Percentiles rank a stretch among this genome's conserved stretches.
Conservation (phyloP, 53 echinoderm and acorn worm species). For the Crossaster papposus region DNA sequence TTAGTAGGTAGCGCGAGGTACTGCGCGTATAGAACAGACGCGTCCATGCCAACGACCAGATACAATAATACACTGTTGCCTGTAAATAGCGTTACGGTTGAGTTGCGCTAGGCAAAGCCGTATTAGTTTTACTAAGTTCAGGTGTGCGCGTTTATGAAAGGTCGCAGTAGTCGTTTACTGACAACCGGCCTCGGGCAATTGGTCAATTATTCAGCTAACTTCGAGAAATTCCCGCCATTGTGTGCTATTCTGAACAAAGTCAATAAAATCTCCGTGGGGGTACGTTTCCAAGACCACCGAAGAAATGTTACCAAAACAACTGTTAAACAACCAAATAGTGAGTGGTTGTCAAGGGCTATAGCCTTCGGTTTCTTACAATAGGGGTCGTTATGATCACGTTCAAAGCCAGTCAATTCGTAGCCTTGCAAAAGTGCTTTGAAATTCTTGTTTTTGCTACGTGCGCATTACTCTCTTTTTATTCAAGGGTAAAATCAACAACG, state of each 20-base stretch:
- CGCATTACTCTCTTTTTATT: too few species aligned
- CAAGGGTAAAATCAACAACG: too few species aligned
- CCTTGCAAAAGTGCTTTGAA: too few species aligned
- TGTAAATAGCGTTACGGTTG: neutral
- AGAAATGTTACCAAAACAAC: neutral
- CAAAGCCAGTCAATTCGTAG: too few species aligned
- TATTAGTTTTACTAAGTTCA: too few species aligned
- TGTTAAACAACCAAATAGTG: neutral
- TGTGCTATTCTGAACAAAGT: neutral
- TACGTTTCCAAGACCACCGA: neutral
- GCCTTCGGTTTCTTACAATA: neutral
- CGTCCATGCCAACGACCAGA: neutral
- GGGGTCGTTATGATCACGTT: neutral
- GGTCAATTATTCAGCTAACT: neutral
- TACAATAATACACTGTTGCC: neutral
- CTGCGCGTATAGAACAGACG: neutral
- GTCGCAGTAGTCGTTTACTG: neutral
- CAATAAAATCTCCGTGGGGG: neutral
- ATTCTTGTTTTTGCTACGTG: too few species aligned
- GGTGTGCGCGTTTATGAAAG: neutral
- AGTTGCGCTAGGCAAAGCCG: neutral
- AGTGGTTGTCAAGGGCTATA: neutral
- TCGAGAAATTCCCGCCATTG: neutral
- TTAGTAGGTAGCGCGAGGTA: too few species aligned
- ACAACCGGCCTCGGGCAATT: neutral